A percentile compares a stretch with the other conserved stretches of the same genome.
phyloP scores from a whole-genome alignment of 1,140 invertebrate species.

The Aleiodes sp. region DNA sequence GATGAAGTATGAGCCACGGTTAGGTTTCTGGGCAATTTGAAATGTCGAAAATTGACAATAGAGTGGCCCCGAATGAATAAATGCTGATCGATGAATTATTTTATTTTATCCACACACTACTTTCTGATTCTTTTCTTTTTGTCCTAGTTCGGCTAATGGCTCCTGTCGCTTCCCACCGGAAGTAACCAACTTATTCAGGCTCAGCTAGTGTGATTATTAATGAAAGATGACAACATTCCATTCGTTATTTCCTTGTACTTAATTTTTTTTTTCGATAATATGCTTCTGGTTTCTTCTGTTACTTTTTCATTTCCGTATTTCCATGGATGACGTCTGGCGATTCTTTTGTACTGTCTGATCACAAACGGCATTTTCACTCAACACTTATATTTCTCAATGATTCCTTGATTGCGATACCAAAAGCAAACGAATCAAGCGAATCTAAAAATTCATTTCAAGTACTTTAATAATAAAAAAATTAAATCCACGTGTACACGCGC shows the following conservation, averaged over 20 bases:
- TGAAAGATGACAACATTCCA: not conserved
- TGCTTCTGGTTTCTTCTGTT: not conserved
- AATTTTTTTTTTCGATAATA: not conserved
- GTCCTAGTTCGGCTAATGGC: not conserved
- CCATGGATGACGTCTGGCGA: not conserved
- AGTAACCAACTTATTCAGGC: constrained; percentile 1
- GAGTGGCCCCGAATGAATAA: not conserved
- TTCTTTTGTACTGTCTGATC: not conserved
- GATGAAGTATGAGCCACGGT: constrained; percentile 11
- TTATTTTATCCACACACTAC: not conserved
- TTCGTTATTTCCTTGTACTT: not conserved
- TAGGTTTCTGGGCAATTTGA: too few relatives aligned
- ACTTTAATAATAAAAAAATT: not conserved
- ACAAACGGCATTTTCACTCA: constrained; percentile 34
- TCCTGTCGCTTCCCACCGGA: not conserved
- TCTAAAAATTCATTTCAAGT: not conserved
- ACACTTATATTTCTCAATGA: constrained; percentile 41
- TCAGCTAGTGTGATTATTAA: not conserved
- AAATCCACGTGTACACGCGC: not conserved
- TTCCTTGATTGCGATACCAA: not conserved
- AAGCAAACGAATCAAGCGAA: not conserved
- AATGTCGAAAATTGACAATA: not conserved
- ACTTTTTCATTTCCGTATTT: too few relatives aligned
- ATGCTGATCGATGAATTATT: constrained; percentile 20
- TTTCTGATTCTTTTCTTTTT: not conserved